Conservation (phyloP, 2,888 invertebrate genomes). For the Buathra laborator region DNA sequence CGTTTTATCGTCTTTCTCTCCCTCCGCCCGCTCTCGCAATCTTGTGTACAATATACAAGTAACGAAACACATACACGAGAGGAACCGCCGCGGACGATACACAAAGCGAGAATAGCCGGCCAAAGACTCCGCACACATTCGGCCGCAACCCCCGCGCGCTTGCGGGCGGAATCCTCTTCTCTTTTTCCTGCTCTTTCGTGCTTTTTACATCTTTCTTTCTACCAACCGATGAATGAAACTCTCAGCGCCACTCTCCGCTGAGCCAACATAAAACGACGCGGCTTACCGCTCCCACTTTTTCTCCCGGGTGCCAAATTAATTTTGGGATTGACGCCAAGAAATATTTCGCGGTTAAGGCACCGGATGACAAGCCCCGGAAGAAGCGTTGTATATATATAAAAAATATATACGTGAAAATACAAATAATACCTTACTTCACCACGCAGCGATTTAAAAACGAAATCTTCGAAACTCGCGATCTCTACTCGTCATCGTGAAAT, state of each 20-base stretch:
- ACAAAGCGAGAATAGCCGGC: background rate
- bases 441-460: background rate
- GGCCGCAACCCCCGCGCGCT: slow-evolving; percentile 15
- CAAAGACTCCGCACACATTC: slow-evolving; percentile 21
- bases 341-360: slow-evolving; percentile 1
- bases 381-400: background rate
- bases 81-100: slow-evolving; percentile 19
- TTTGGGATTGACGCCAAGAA: slow-evolving; percentile 52
- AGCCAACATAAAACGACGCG: background rate
- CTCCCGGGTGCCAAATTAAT: slow-evolving; percentile 44
- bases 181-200: background rate
- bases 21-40: background rate
- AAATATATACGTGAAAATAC: background rate
- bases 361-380: background rate
- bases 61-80: background rate
- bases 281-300: background rate
- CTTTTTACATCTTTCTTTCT: background rate
- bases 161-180: background rate
- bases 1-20: slow-evolving; percentile 34
- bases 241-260: slow-evolving; percentile 24
- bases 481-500: background rate
- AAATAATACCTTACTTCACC: background rate
- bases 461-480: background rate
- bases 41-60: background rate
- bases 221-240: slow-evolving; percentile 46